Evolutionary conservation across 2,113 vertebrate genomes (phyloP).

Genomic region (Carlito syrichta): DNA sequence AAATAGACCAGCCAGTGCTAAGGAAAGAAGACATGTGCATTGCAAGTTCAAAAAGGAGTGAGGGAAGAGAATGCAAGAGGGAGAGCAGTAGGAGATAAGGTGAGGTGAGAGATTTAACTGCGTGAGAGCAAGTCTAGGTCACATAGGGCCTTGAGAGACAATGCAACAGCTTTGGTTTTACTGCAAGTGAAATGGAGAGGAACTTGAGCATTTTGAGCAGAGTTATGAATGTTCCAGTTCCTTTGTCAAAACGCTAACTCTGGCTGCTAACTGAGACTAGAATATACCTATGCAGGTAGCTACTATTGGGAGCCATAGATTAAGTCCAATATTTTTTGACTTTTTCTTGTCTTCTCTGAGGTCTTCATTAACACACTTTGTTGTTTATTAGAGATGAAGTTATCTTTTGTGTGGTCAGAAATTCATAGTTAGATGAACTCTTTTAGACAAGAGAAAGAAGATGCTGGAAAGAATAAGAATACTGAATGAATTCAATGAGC

Average conservation of each 20-base stretch:
- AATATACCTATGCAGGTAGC: background rate
- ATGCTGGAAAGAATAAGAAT: background rate
- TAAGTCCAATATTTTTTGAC: background rate
- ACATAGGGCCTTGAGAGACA: background rate
- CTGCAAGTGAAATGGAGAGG: background rate
- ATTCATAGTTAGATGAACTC: background rate
- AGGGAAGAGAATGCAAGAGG: accelerated
- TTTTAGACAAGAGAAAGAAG: background rate
- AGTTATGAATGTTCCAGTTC: background rate
- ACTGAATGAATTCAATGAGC: background rate
- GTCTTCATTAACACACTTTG: background rate
- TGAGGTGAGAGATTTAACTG: background rate
- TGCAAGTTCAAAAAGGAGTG: background rate
- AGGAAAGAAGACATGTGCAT: background rate
- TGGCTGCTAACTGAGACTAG: background rate
- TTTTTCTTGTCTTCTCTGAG: background rate
- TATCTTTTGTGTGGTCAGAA: background rate
- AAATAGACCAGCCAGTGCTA: background rate
- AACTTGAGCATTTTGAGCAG: background rate
- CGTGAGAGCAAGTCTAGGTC: too few species aligned
- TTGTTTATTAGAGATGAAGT: background rate
- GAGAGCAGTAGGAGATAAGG: background rate
- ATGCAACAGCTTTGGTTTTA: background rate
- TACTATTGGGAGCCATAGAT: background rate
- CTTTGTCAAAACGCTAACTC: background rate